These are phyloP conservation scores for Psilopsiagon aymara DNA, from an alignment of 2,113 vertebrate species.

Conservation along the genomic window DNA sequence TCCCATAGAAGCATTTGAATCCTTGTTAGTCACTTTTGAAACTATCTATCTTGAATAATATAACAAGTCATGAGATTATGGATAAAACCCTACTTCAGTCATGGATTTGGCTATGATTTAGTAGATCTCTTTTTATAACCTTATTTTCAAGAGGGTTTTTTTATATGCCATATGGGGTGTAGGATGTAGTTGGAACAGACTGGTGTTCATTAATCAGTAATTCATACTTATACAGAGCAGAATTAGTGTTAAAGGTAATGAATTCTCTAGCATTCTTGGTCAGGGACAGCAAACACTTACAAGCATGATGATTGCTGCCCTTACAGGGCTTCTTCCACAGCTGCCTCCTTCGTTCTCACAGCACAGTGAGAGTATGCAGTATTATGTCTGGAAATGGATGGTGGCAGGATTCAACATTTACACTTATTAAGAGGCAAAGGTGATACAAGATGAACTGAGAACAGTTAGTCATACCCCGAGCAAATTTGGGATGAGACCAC, in stretches of 20 bases:
- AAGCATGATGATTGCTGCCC: background rate
- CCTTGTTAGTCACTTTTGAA: background rate
- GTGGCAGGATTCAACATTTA: background rate
- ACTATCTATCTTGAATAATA: background rate
- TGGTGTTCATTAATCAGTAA: slow-evolving; percentile 50
- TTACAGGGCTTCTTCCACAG: background rate
- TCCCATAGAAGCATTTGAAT: background rate
- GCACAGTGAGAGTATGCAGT: background rate
- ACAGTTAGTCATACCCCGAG: background rate
- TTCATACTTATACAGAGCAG: background rate
- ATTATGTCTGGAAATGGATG: background rate
- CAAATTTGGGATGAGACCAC: background rate
- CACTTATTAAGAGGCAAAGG: background rate
- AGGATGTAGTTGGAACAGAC: slow-evolving; percentile 47
- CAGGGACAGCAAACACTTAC: background rate
- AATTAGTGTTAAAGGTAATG: slow-evolving; percentile 20
- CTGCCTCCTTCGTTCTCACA: fast-evolving
- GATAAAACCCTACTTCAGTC: background rate
- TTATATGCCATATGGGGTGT: slow-evolving; percentile 19
- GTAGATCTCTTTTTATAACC: background rate
- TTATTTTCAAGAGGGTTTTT: background rate
- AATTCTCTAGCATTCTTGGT: background rate
- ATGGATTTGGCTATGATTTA: background rate
- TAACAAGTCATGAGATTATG: background rate
- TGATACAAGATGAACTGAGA: background rate